Percentiles rank a stretch among this genome's conserved stretches.
These are phyloP conservation scores for Drosophila austrosaltans DNA, from an alignment of 2,888 invertebrate species.

Conservation along the genomic window DNA sequence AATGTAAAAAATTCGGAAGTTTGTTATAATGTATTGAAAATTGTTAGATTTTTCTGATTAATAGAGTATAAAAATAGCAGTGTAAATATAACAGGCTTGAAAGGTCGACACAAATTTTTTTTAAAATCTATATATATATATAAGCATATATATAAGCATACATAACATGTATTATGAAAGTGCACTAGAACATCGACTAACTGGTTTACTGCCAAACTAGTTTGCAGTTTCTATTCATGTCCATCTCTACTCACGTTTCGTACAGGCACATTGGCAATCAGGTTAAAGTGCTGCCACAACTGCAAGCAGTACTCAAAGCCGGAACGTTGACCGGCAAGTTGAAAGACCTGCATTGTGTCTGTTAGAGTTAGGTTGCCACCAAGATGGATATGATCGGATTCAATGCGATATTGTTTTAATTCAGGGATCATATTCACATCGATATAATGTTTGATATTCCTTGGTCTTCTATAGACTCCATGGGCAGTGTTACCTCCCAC, in stretches of 20 bases:
- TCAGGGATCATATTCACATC: slow-evolving; percentile 87
- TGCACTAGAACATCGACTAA: no score
- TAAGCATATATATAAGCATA: background rate
- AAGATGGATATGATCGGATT: slow-evolving; percentile 66
- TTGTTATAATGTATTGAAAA: no score
- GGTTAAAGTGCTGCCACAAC: slow-evolving; percentile 85
- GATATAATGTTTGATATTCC: slow-evolving; percentile 84
- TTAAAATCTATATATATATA: no score
- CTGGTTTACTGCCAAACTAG: background rate
- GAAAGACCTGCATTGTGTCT: slow-evolving; percentile 84
- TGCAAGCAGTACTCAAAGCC: slow-evolving; percentile 85
- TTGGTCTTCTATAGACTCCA: slow-evolving; percentile 85
- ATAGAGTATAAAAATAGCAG: no score
- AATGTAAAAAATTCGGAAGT: no score
- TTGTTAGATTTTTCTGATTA: no score
- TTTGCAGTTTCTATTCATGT: slow-evolving; percentile 29
- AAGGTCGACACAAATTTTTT: no score
- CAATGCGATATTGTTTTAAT: slow-evolving; percentile 84
- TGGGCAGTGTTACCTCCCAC: slow-evolving; percentile 91
- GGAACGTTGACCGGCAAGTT: slow-evolving; percentile 75
- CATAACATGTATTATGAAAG: no score
- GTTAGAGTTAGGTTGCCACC: slow-evolving; percentile 84
- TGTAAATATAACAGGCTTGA: no score
- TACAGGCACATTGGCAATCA: slow-evolving; percentile 88
- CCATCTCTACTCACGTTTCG: slow-evolving; percentile 86